phyloP scores from a whole-genome alignment of 2,888 invertebrate species.

The Rhimphoctona megacephalus region DNA sequence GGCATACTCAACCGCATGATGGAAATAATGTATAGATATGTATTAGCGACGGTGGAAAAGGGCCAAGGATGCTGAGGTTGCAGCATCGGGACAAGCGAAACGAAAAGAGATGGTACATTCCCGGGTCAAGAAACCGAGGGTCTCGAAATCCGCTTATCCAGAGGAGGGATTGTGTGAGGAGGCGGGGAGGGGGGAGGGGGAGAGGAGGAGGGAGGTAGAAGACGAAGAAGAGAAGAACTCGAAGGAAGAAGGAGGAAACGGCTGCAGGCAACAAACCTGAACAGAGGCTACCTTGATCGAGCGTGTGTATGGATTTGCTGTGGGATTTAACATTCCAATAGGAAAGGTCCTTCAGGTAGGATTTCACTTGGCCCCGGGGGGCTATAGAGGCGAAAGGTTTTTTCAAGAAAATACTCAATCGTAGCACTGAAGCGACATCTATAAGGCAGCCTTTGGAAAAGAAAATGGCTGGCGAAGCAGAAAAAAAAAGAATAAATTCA shows the following conservation, averaged over 20 bases:
- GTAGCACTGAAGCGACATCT: conserved; percentile 40
- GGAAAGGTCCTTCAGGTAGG: conserved; percentile 79
- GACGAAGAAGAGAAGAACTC: conserved; percentile 10
- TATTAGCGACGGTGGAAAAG: conserved; percentile 5
- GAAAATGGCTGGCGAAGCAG: conserved; percentile 40
- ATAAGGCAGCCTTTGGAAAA: conserved; percentile 17
- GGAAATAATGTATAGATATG: conserved; percentile 16
- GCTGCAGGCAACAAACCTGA: conserved; percentile 49
- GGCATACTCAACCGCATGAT: conserved; percentile 42
- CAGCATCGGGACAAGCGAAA: conserved; percentile 53
- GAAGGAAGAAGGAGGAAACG: conserved; percentile 15
- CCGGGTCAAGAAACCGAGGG: conserved; percentile 75
- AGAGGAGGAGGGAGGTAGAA: neutral
- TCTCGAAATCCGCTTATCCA: conserved; percentile 82
- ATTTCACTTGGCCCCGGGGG: conserved; percentile 77
- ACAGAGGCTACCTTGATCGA: conserved; percentile 45
- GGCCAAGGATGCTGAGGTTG: conserved; percentile 61
- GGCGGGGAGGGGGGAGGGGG: neutral
- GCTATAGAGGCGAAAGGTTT: conserved; percentile 44
- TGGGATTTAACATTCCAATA: conserved; percentile 78
- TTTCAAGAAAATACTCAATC: conserved; percentile 63
- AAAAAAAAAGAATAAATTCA: conserved; percentile 12
- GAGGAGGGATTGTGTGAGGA: conserved; percentile 47
- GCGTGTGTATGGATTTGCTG: conserved; percentile 77
- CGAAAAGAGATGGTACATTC: conserved; percentile 59